These are phyloP conservation scores for Amphimallon solstitiale DNA, from an alignment of 2,888 invertebrate species.

Conservation along the genomic window DNA sequence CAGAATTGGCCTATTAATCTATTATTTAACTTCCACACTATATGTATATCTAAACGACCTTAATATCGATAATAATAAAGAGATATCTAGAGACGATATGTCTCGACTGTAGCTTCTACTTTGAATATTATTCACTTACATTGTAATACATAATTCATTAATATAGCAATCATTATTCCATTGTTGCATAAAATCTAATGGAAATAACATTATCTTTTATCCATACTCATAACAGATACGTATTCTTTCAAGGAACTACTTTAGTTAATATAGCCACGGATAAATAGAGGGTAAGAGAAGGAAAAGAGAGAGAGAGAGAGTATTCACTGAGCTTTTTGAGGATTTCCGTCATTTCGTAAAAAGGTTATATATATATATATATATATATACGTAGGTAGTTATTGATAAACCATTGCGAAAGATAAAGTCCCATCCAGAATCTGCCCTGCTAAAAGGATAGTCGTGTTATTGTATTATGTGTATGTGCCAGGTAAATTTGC, in stretches of 20 bases:
- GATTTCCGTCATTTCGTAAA: conserved; percentile 23
- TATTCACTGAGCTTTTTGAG: neutral
- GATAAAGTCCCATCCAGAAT: conserved; percentile 36
- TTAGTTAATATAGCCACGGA: conserved; percentile 14
- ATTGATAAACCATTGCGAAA: conserved; percentile 40
- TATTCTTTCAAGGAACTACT: conserved; percentile 22
- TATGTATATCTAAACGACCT: no score
- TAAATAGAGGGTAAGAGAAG: neutral
- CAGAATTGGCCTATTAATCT: no score
- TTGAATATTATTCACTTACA: no score
- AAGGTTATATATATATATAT: conserved; percentile 1
- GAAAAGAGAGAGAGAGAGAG: neutral
- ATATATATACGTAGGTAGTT: conserved; percentile 15
- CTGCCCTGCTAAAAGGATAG: conserved; percentile 43
- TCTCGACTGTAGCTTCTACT: no score
- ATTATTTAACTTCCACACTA: no score
- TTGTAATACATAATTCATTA: no score
- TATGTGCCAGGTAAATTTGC: conserved; percentile 27
- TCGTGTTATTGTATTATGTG: conserved; percentile 44
- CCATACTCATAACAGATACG: neutral
- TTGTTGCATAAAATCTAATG: neutral
- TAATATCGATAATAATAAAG: no score
- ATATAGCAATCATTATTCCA: no score
- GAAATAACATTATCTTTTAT: conserved; percentile 3
- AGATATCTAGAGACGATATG: no score